Evolutionary conservation across 2,797 vertebrate genomes (phyloP).

Genomic region (Muscicapa striata): DNA sequence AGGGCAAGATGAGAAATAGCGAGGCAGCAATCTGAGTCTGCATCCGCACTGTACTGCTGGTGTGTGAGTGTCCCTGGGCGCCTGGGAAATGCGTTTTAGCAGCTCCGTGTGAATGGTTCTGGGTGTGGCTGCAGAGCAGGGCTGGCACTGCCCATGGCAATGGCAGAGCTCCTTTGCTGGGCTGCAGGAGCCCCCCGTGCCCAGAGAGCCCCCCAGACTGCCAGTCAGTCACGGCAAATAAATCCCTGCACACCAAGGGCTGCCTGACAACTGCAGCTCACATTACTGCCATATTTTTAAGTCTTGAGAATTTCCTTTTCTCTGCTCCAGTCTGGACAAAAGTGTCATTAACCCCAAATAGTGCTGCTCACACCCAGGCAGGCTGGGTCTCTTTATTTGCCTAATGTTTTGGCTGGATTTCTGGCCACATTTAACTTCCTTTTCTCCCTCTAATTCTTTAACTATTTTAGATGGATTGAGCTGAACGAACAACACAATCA

Average conservation of each 20-base stretch:
- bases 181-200: not conserved
- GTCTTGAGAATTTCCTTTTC: slow-evolving; percentile 16
- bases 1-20: not conserved
- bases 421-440: not conserved
- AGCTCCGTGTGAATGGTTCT: accelerated
- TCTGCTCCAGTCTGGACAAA: not conserved
- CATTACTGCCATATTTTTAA: not conserved
- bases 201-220: not conserved
- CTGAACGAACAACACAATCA: not conserved
- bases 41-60: accelerated
- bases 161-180: accelerated
- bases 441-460: not conserved
- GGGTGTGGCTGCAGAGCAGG: not conserved
- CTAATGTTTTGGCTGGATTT: not conserved
- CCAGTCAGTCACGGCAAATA: not conserved
- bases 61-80: not conserved
- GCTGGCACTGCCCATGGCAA: not conserved
- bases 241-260: not conserved
- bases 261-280: not conserved
- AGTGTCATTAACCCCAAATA: not conserved
- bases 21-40: not conserved
- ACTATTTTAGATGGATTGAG: not conserved
- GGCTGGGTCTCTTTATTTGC: not conserved
- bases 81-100: not conserved
- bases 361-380: not conserved